Evolutionary conservation across 1,140 invertebrate genomes (phyloP), one percentile per base, ranked within the genome.

Genomic region (Drosophila mojavensis): DNA sequence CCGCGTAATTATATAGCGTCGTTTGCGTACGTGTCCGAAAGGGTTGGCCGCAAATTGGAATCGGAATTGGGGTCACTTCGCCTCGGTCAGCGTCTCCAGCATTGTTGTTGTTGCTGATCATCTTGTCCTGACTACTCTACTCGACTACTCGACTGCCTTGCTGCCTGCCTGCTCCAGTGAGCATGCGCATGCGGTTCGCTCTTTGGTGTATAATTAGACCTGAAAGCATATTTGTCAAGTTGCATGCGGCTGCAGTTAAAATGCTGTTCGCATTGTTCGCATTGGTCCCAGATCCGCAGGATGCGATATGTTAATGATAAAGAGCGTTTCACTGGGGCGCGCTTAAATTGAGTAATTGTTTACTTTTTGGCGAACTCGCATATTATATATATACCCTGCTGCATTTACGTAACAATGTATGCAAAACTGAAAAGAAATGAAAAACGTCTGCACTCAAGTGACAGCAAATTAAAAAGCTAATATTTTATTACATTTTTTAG

Each of bases 161-260:
- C 20, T 36, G 28, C 7, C 43, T 71, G 53, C 33, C 62, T 10
- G 26, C 17, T 39, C 28, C 64, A 54, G 39, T 83, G 77, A 55
- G 78, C 80, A 89, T 89, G 65, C 67, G 33, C 71, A 76, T 70
- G 65, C 73, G 36, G 39, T 30, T 53, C 28, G 61, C 60, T 53
- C 48, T 75, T 56, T 78, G 54, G 48, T 65, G 65, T 89, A 90
- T 90, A 89, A 89, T 89, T 89, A 90, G 78, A 78, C 64, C 78
- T 67, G 84, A 85, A 84, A 89, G 85, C 78, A 79, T 81, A 89
- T 89, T 89, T 89, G 84, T 89, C 84, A 89, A 84, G 84, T 89
- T 81, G 70, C 63, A 67, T 77, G 70, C 63, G 59, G 36, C 24
- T 68, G 65, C 51, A 61, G n/a, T 43, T 59, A 33, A 39, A 64